Conservation (phyloP, 2,113 vertebrate genomes). For the Phaethon lepturus region DNA sequence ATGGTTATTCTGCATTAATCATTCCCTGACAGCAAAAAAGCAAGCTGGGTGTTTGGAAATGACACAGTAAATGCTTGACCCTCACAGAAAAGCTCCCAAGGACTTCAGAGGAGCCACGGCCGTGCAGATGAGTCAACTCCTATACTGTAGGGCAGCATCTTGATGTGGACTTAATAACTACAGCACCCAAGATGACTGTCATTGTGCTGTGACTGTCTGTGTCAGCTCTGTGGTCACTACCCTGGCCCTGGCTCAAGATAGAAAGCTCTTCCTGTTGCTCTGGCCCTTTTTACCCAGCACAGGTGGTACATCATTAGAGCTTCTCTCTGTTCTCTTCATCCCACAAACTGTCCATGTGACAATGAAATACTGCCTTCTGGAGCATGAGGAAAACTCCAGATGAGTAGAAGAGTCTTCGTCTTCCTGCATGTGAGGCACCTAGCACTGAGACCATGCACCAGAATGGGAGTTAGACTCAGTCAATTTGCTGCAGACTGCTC, state of each 20-base stretch:
- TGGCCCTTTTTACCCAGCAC: background rate
- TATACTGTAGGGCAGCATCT: accelerated
- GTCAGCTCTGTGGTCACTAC: background rate
- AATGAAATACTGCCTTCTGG: background rate
- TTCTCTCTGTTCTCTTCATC: background rate
- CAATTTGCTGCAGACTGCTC: background rate
- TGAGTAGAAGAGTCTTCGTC: background rate
- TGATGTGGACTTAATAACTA: background rate
- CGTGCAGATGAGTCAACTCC: background rate
- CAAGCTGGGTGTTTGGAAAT: background rate
- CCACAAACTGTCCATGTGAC: accelerated
- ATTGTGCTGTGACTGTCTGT: background rate
- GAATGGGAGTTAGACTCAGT: background rate
- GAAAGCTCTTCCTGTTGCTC: background rate
- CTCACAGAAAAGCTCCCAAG: background rate
- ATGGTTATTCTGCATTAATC: background rate
- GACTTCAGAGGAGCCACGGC: background rate
- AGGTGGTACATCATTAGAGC: background rate
- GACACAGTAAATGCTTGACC: background rate
- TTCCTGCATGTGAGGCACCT: accelerated
- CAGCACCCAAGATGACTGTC: background rate
- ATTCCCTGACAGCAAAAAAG: background rate
- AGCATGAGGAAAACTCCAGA: background rate
- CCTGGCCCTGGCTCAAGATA: background rate
- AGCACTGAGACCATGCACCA: background rate